A percentile compares a stretch with the other conserved stretches of the same genome.
phyloP scores from a whole-genome alignment of 2,888 invertebrate genomes.

The Epistrophe eligans region DNA sequence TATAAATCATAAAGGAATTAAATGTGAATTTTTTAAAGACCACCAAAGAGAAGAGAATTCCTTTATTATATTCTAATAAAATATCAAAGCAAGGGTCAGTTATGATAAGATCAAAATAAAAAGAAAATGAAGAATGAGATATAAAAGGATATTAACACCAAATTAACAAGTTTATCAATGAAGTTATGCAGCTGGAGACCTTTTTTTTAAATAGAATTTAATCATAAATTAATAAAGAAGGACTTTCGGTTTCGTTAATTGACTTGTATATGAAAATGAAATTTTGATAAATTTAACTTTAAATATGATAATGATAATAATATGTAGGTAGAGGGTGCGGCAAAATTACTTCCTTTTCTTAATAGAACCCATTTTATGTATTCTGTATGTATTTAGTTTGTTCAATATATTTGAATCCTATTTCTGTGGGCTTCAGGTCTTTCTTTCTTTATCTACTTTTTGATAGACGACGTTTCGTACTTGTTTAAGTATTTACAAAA shows the following conservation, averaged over 20 bases:
- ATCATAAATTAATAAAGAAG: slow-evolving; percentile 42
- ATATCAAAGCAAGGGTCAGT: slow-evolving; percentile 37
- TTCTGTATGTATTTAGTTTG: too few species aligned
- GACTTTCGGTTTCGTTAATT: slow-evolving; percentile 49
- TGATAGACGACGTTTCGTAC: too few species aligned
- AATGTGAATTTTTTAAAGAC: slow-evolving; percentile 29
- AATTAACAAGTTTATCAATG: slow-evolving; percentile 68
- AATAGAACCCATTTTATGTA: too few species aligned
- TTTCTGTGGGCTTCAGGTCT: too few species aligned
- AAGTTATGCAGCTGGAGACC: slow-evolving; percentile 26
- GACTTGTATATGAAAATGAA: slow-evolving; percentile 16
- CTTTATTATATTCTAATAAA: background rate
- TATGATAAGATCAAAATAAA: slow-evolving; percentile 47
- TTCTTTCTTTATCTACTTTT: too few species aligned
- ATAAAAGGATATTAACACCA: slow-evolving; percentile 60
- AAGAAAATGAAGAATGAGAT: slow-evolving; percentile 5
- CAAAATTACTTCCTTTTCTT: too few species aligned
- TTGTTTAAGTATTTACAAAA: too few species aligned
- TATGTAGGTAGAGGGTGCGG: too few species aligned
- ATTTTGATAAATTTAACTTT: slow-evolving; percentile 1
- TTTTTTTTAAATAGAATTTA: slow-evolving; percentile 35
- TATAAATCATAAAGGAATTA: slow-evolving; percentile 49
- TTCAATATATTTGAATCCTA: too few species aligned
- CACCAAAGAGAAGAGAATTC: slow-evolving; percentile 29
- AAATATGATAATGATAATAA: background rate